Percentiles rank a stretch among this genome's conserved stretches.
phyloP scores from a whole-genome alignment of 2,797 vertebrate species.

The Enteromius radiatus region DNA sequence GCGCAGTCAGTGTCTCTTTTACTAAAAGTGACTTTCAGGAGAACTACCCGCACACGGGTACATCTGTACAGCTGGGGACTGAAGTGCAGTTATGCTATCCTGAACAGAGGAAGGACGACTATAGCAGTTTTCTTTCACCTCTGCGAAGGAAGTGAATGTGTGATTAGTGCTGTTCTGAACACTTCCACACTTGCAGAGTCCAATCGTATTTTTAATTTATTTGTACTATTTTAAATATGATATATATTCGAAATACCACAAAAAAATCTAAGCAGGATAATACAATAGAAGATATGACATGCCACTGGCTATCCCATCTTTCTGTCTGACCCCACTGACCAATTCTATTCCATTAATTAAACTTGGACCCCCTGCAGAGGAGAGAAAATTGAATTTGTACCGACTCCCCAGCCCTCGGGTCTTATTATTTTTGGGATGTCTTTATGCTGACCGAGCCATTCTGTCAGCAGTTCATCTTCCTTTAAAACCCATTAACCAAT shows the following conservation, averaged over 20 bases:
- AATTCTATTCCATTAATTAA: slow-evolving; percentile 81
- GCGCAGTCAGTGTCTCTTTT: slow-evolving; percentile 19
- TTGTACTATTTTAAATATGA: too few relatives aligned
- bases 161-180: slow-evolving; percentile 9
- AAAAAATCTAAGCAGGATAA: not conserved
- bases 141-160: not conserved
- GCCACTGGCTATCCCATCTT: slow-evolving; percentile 56
- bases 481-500: slow-evolving; percentile 74
- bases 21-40: slow-evolving; percentile 29
- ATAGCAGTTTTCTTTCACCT: slow-evolving; percentile 10
- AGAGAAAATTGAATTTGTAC: slow-evolving; percentile 78
- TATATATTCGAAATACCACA: not conserved
- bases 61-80: slow-evolving; percentile 20
- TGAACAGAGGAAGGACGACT: slow-evolving; percentile 2
- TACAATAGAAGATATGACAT: not conserved
- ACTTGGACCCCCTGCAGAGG: slow-evolving; percentile 70
- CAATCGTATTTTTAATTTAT: not conserved
- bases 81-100: not conserved
- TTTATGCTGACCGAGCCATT: slow-evolving; percentile 80
- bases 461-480: slow-evolving; percentile 78
- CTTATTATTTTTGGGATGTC: slow-evolving; percentile 69
- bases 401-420: slow-evolving; percentile 67
- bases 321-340: slow-evolving; percentile 61
- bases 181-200: not conserved
- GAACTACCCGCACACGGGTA: slow-evolving; percentile 20